A percentile compares a stretch with the other conserved stretches of the same genome.
These are phyloP conservation scores for Mythimna albipuncta DNA, from an alignment of 2,888 invertebrate species.

Conservation along the genomic window DNA sequence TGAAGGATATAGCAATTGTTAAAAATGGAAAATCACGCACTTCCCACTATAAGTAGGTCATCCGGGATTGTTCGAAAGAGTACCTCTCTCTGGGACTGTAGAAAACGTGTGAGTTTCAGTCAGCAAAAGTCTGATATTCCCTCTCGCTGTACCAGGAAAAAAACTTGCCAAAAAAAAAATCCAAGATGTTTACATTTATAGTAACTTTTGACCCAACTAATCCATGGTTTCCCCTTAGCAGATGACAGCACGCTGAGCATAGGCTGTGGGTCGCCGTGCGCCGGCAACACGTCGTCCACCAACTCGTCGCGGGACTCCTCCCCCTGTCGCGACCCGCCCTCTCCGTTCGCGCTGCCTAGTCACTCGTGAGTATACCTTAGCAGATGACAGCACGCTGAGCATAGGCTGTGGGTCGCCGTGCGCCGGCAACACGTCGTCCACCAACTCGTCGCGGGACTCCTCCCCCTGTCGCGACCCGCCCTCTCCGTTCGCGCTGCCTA, in stretches of 20 bases:
- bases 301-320: slow-evolving; percentile 98
- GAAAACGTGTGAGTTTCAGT: too few species aligned
- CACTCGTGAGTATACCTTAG: slow-evolving; percentile 84
- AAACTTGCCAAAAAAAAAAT: too few species aligned
- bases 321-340: slow-evolving; percentile 98
- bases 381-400: slow-evolving; percentile 78
- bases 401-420: slow-evolving; percentile 84
- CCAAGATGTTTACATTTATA: too few species aligned
- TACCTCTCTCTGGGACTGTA: too few species aligned
- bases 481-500: slow-evolving; percentile 94
- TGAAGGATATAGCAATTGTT: too few species aligned
- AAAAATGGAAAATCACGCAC: too few species aligned
- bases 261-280: slow-evolving; percentile 85
- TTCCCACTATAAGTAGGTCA: too few species aligned
- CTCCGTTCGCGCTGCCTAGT: slow-evolving; percentile 93
- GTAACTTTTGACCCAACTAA: neutral
- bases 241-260: slow-evolving; percentile 78
- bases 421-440: slow-evolving; percentile 95
- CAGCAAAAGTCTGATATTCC: too few species aligned
- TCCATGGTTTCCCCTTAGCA: slow-evolving; percentile 65
- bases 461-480: slow-evolving; percentile 98
- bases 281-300: slow-evolving; percentile 96
- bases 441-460: slow-evolving; percentile 97
- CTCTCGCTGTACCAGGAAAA: too few species aligned
- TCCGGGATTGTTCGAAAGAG: too few species aligned